Evolutionary conservation across 2,113 vertebrate species (phyloP).

Genomic region (Cynocephalus volans): DNA sequence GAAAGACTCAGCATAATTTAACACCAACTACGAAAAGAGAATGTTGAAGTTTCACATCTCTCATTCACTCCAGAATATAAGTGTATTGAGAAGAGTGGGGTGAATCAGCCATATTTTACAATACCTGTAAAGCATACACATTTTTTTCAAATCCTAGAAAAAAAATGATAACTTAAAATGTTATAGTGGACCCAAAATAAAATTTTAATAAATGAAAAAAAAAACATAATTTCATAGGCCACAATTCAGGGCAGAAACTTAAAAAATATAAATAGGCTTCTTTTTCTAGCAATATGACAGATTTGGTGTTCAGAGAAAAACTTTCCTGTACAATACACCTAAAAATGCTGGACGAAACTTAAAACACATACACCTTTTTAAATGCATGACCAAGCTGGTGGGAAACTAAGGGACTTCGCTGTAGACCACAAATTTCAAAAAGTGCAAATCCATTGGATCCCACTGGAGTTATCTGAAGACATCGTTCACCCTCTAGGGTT

Average conservation of each 20-base stretch:
- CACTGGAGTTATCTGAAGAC: neutral
- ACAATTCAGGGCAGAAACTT: neutral
- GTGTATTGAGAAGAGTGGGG: neutral
- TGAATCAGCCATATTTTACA: neutral
- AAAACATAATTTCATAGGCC: neutral
- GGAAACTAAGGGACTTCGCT: neutral
- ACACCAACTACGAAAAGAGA: neutral
- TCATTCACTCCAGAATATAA: neutral
- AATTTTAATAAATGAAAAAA: neutral
- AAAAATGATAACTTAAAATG: neutral
- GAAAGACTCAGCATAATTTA: neutral
- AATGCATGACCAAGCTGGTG: neutral
- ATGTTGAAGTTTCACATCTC: neutral
- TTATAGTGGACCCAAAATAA: neutral
- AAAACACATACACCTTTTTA: neutral
- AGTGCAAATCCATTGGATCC: neutral
- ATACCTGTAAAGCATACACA: neutral
- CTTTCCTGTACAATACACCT: neutral
- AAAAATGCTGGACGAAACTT: neutral
- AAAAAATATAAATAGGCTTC: neutral
- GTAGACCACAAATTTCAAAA: neutral
- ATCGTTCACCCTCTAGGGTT: neutral
- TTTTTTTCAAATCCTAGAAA: neutral
- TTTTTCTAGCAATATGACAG: neutral
- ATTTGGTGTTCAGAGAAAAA: neutral